phyloP scores from a whole-genome alignment of 2,888 invertebrate genomes.

The Pachliopta kotzebuea region DNA sequence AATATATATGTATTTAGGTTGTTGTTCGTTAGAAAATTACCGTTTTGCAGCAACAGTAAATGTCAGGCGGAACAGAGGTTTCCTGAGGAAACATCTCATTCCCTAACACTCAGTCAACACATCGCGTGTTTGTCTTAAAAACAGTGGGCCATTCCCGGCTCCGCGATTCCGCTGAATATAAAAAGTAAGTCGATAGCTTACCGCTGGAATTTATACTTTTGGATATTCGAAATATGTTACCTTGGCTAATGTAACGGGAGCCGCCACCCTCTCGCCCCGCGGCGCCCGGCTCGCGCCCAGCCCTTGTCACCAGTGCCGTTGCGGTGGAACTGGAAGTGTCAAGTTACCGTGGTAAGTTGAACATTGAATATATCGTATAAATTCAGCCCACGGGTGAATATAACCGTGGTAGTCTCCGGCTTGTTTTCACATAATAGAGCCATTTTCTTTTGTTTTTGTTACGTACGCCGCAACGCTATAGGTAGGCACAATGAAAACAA shows the following conservation, averaged over 20 bases:
- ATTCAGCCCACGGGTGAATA: slow-evolving; percentile 78
- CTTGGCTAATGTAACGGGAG: slow-evolving; percentile 45
- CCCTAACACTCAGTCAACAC: slow-evolving; percentile 40
- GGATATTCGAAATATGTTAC: slow-evolving; percentile 77
- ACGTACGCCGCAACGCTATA: slow-evolving; percentile 70
- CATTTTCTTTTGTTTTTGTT: slow-evolving; percentile 80
- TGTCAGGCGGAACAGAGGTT: background rate
- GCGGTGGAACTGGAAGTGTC: slow-evolving; percentile 44
- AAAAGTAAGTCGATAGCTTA: slow-evolving; percentile 81
- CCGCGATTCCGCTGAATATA: slow-evolving; percentile 73
- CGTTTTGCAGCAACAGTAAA: too few relatives aligned
- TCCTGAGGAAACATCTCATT: slow-evolving; percentile 30
- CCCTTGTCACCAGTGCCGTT: slow-evolving; percentile 29
- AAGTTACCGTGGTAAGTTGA: slow-evolving; percentile 50
- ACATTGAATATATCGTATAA: slow-evolving; percentile 76
- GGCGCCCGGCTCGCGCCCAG: slow-evolving; percentile 27
- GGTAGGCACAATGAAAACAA: slow-evolving; percentile 77
- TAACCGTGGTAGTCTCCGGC: slow-evolving; percentile 74
- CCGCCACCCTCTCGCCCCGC: slow-evolving; percentile 34
- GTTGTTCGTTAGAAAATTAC: too few relatives aligned
- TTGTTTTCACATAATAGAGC: slow-evolving; percentile 81
- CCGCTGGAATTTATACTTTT: slow-evolving; percentile 77
- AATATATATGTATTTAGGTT: too few relatives aligned
- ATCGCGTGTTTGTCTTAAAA: slow-evolving; percentile 72
- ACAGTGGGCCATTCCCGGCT: slow-evolving; percentile 69